Percentiles rank a stretch among this genome's conserved stretches.
Evolutionary conservation across 2,797 vertebrate genomes (phyloP).

Genomic region (Lithobates sylvaticus): DNA sequence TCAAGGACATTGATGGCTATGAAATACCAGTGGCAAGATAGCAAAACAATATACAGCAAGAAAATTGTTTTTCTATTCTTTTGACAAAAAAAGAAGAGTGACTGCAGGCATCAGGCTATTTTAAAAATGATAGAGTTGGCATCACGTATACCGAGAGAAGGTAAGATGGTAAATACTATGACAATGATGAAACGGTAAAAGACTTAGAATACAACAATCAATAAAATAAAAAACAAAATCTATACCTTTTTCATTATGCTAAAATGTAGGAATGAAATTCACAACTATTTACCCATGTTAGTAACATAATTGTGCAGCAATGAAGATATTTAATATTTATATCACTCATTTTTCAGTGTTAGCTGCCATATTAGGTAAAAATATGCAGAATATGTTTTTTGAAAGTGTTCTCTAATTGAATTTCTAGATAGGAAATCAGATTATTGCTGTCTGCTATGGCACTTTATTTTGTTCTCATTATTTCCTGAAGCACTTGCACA

Average conservation of each 20-base stretch:
- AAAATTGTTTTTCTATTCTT: slow-evolving; percentile 27
- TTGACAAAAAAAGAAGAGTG: slow-evolving; percentile 12
- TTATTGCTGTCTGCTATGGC: background rate
- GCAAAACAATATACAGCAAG: slow-evolving; percentile 11
- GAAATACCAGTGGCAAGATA: background rate
- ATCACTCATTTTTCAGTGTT: too few species aligned
- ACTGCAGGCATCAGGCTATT: background rate
- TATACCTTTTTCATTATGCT: too few species aligned
- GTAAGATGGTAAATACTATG: background rate
- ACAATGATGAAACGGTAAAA: background rate
- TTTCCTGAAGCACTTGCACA: too few species aligned
- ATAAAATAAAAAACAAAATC: too few species aligned
- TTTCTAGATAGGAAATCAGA: background rate
- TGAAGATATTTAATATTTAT: too few species aligned
- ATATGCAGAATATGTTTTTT: background rate
- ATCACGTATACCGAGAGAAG: background rate
- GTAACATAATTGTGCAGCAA: too few species aligned
- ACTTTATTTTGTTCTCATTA: background rate
- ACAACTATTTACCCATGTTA: too few species aligned
- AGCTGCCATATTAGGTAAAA: too few species aligned
- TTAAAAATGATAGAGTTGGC: background rate
- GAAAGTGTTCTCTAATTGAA: background rate
- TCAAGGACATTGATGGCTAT: slow-evolving; percentile 30
- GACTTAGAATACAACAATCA: background rate
- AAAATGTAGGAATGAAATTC: too few species aligned